Evolutionary conservation across 2,113 vertebrate genomes (phyloP).

Genomic region (Perca schrenkii): DNA sequence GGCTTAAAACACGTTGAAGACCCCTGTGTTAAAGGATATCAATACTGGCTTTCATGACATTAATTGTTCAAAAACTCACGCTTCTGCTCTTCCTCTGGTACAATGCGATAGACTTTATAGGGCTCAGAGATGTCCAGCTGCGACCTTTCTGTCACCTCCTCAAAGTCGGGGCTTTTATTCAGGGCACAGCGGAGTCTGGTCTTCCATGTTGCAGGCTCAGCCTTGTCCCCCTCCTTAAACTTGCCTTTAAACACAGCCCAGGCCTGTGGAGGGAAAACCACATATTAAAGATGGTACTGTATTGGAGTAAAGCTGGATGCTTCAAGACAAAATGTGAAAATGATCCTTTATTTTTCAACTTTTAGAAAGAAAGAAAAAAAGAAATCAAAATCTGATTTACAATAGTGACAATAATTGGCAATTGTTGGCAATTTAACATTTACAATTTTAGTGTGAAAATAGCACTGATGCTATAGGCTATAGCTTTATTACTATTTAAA

Average conservation of each 20-base stretch:
- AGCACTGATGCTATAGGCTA: background rate
- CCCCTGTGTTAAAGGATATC: background rate
- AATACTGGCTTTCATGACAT: background rate
- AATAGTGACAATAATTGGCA: background rate
- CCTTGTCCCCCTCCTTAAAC: slow-evolving; percentile 97
- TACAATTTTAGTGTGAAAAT: background rate
- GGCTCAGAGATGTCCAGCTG: slow-evolving; percentile 98
- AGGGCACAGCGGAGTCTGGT: slow-evolving; percentile 96
- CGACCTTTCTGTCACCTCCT: slow-evolving; percentile 96
- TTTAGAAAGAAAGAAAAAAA: background rate
- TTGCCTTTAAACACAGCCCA: slow-evolving; percentile 99
- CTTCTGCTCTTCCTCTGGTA: slow-evolving; percentile 97
- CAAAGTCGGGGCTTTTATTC: slow-evolving; percentile 98
- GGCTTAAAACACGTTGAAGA: no score
- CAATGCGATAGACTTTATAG: slow-evolving; percentile 98
- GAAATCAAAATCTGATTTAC: background rate
- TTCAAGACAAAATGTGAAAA: background rate
- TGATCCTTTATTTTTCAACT: background rate
- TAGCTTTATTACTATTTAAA: background rate
- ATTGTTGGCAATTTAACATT: background rate
- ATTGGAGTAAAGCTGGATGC: background rate
- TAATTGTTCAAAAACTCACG: slow-evolving; percentile 80
- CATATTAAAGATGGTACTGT: background rate
- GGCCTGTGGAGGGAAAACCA: slow-evolving; percentile 81
- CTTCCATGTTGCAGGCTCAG: slow-evolving; percentile 98